phyloP scores from a whole-genome alignment of 1,140 invertebrate species.

The Philopotamus ludificatus region DNA sequence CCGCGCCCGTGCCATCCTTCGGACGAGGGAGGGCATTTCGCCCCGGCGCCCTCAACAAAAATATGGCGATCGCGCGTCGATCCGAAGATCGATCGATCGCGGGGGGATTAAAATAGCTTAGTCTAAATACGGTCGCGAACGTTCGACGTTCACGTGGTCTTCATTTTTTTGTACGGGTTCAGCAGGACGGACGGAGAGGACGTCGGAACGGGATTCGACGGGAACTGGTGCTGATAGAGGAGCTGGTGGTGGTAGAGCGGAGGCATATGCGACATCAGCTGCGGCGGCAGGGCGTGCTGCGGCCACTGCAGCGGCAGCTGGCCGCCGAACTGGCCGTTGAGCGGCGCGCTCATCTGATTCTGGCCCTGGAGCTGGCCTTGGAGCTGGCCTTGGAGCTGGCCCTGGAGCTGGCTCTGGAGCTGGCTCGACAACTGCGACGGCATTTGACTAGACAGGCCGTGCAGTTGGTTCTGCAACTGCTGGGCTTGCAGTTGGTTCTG shows the following conservation, averaged over 20 bases:
- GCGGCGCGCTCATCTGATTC: slow-evolving; percentile 45
- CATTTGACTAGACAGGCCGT: slow-evolving; percentile 29
- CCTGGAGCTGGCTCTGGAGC: slow-evolving; percentile 31
- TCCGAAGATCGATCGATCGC: too few relatives aligned
- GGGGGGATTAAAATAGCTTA: too few relatives aligned
- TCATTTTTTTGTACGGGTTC: slow-evolving; percentile 85
- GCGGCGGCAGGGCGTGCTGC: slow-evolving; percentile 46
- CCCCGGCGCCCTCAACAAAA: too few relatives aligned
- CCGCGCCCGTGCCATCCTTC: slow-evolving; percentile 40
- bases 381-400: slow-evolving; percentile 15
- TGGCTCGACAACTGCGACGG: slow-evolving; percentile 41
- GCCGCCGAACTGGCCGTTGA: slow-evolving; percentile 46
- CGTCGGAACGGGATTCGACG: slow-evolving; percentile 52
- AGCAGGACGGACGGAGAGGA: slow-evolving; percentile 63
- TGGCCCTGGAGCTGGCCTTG: slow-evolving; percentile 36
- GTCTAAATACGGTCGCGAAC: too few relatives aligned
- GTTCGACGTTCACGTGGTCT: slow-evolving; percentile 79
- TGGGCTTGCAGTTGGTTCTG: slow-evolving; percentile 46
- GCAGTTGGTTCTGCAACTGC: slow-evolving; percentile 44
- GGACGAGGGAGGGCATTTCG: too few relatives aligned
- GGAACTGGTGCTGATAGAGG: slow-evolving; percentile 60
- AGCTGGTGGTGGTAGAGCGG: slow-evolving; percentile 57
- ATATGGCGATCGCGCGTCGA: too few relatives aligned
- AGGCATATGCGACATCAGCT: slow-evolving; percentile 44
- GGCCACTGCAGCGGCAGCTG: slow-evolving; percentile 43